Evolutionary conservation across 35 echinoderm and acorn worm species (phyloP).

Genomic region (Patiria miniata): DNA sequence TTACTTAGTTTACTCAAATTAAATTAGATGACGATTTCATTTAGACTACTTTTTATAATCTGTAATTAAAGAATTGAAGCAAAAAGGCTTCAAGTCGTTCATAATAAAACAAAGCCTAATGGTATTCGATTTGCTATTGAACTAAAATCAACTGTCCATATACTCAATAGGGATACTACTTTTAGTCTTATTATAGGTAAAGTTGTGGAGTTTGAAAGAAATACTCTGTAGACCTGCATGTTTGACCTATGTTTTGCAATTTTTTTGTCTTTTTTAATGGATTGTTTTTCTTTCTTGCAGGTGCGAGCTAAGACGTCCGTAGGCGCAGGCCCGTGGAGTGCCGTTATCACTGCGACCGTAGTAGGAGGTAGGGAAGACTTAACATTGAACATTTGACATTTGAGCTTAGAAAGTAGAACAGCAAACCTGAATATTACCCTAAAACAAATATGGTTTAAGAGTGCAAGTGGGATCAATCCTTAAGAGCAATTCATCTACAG

Average conservation of each 20-base stretch:
- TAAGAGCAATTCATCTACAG: no score
- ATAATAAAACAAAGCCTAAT: neutral
- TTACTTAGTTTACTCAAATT: no score
- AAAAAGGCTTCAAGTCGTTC: neutral
- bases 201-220: no score
- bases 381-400: neutral
- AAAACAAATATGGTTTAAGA: no score
- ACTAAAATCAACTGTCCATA: neutral
- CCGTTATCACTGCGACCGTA: neutral
- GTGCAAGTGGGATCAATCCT: no score
- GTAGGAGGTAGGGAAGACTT: neutral
- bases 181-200: no score
- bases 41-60: neutral
- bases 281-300: no score
- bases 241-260: no score
- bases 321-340: conserved; percentile 17
- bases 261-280: no score
- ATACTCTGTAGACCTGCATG: no score
- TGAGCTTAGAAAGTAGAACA: neutral
- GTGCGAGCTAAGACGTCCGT: neutral
- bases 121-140: neutral
- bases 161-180: no score
- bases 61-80: neutral
- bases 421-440: no score
- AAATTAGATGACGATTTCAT: neutral